Percentiles rank a stretch among this genome's conserved stretches.
Evolutionary conservation across 1,140 invertebrate genomes (phyloP).

Genomic region (Pantala flavescens): DNA sequence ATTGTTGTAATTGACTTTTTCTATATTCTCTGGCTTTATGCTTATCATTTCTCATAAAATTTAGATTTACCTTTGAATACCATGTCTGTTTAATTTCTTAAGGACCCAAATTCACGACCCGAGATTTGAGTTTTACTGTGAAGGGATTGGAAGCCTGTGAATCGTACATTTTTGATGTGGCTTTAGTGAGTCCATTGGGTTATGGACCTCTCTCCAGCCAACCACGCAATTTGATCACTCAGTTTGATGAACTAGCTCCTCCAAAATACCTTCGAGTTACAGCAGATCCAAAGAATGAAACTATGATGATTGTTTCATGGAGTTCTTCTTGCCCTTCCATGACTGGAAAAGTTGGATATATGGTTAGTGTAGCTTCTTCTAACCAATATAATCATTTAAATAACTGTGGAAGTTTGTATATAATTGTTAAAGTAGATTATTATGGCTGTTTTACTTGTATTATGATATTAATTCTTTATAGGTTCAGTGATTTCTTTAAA

Average conservation of each 20-base stretch:
- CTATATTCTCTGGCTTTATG: too few species aligned
- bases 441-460: too few species aligned
- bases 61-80: too few species aligned
- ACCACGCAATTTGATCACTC: slow-evolving; percentile 45
- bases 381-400: neutral
- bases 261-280: slow-evolving; percentile 42
- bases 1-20: too few species aligned
- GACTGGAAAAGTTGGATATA: slow-evolving; percentile 37
- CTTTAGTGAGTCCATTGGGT: slow-evolving; percentile 48
- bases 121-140: slow-evolving; percentile 44
- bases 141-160: slow-evolving; percentile 57
- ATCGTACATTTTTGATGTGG: slow-evolving; percentile 60
- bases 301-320: slow-evolving; percentile 37
- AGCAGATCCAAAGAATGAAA: slow-evolving; percentile 26
- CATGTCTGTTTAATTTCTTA: slow-evolving; percentile 26
- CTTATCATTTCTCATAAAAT: too few species aligned
- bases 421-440: too few species aligned
- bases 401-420: too few species aligned
- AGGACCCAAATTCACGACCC: slow-evolving; percentile 45
- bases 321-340: slow-evolving; percentile 34
- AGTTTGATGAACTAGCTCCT: slow-evolving; percentile 47
- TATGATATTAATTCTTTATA: too few species aligned
- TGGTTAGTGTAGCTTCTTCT: slow-evolving; percentile 34
- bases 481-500: too few species aligned
- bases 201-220: slow-evolving; percentile 48